Conservation (phyloP, 2,797 vertebrate genomes). For the Craterocephalus amniculus region DNA sequence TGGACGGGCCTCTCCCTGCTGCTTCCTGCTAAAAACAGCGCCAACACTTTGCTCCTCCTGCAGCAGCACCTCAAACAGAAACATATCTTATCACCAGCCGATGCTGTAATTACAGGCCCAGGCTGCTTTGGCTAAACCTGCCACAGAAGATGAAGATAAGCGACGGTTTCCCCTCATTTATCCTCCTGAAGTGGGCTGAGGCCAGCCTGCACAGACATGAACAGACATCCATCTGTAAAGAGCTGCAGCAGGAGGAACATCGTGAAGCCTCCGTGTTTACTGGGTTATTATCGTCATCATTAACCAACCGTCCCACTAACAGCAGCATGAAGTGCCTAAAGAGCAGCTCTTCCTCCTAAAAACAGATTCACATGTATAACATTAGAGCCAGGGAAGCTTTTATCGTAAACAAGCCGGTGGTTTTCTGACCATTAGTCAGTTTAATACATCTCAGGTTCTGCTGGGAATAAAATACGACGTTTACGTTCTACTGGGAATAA, state of each 20-base stretch:
- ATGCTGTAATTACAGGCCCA: slow-evolving; percentile 38
- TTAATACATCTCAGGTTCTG: too few species aligned
- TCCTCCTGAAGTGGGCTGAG: slow-evolving; percentile 1
- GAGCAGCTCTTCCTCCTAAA: too few species aligned
- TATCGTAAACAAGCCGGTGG: too few species aligned
- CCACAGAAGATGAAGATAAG: slow-evolving; percentile 23
- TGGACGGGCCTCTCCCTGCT: not conserved
- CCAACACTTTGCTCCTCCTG: not conserved
- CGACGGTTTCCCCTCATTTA: slow-evolving; percentile 8
- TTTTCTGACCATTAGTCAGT: too few species aligned
- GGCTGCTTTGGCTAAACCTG: too few species aligned
- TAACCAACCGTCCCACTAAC: too few species aligned
- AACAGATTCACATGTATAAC: too few species aligned
- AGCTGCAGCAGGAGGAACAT: not conserved
- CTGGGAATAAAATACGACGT: too few species aligned
- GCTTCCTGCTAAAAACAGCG: slow-evolving; percentile 21
- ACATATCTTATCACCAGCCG: not conserved
- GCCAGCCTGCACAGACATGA: not conserved
- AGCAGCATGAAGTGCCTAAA: too few species aligned
- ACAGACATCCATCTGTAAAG: not conserved
- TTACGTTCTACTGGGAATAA: too few species aligned
- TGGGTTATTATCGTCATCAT: too few species aligned
- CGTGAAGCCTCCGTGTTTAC: not conserved
- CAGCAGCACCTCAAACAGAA: slow-evolving; percentile 19
- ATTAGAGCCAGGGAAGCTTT: too few species aligned